Percentiles rank a stretch among this genome's conserved stretches.
Conservation (phyloP, 2,113 vertebrate species). For the Atractosteus spatula region DNA sequence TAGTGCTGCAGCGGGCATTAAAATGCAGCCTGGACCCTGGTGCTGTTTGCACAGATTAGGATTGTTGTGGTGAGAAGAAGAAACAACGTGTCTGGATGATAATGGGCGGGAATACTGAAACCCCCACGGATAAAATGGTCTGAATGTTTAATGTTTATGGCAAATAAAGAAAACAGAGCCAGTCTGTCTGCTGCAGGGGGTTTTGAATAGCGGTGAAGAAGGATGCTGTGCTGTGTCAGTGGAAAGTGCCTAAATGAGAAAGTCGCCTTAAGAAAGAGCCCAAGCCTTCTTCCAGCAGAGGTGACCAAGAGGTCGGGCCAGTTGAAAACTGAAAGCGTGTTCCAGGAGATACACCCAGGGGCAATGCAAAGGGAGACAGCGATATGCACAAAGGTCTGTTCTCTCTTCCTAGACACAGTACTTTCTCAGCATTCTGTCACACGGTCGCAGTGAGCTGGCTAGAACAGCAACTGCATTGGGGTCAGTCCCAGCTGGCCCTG, state of each 20-base stretch:
- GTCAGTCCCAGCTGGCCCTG: conserved; percentile 54
- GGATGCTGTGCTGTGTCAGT: background rate
- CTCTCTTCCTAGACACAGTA: conserved; percentile 28
- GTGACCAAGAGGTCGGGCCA: too few relatives aligned
- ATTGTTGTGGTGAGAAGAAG: background rate
- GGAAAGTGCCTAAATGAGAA: background rate
- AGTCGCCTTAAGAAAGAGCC: conserved; percentile 13
- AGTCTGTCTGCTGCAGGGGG: background rate
- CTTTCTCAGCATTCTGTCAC: conserved; percentile 45
- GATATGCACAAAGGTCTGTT: conserved; percentile 25
- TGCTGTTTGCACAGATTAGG: conserved; percentile 12
- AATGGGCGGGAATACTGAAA: background rate
- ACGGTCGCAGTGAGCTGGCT: conserved; percentile 51
- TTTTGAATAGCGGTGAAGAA: background rate
- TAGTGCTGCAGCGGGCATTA: conserved; percentile 10
- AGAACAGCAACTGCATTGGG: conserved; percentile 51
- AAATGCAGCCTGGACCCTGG: conserved; percentile 15
- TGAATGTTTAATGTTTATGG: background rate
- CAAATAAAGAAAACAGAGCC: background rate
- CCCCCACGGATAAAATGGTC: background rate
- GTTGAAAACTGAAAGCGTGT: conserved; percentile 1
- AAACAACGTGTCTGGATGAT: conserved; percentile 4
- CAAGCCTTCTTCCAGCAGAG: background rate
- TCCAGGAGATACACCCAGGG: background rate
- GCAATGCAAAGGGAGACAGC: background rate